A percentile compares a stretch with the other conserved stretches of the same genome.
These are phyloP conservation scores for Heliconius cydno DNA, from an alignment of 2,888 invertebrate genomes.

Conservation along the genomic window DNA sequence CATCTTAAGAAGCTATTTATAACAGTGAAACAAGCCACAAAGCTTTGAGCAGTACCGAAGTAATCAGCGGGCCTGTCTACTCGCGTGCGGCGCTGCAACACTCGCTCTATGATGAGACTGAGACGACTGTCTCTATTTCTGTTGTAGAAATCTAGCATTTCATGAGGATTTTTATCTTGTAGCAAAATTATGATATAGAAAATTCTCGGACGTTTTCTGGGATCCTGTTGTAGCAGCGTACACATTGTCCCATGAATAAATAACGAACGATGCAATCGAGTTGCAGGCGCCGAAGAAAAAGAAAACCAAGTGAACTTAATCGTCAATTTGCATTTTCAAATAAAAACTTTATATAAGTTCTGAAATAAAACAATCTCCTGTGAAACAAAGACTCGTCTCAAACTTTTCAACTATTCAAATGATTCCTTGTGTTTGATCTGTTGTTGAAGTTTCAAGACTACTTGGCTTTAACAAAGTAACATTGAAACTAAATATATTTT, in stretches of 20 bases:
- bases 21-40: constrained; percentile 8
- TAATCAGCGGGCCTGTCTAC: constrained; percentile 15
- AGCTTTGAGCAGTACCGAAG: constrained; percentile 23
- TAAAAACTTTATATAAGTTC: background rate
- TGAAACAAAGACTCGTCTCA: constrained; percentile 13
- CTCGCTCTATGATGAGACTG: background rate
- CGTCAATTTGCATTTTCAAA: constrained; percentile 16
- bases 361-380: constrained; percentile 10
- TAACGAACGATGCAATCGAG: background rate
- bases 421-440: constrained; percentile 14
- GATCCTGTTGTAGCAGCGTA: background rate
- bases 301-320: background rate
- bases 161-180: background rate
- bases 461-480: background rate
- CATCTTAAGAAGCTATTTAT: constrained; percentile 21
- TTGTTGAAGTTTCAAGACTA: background rate
- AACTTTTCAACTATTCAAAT: constrained; percentile 12
- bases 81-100: background rate
- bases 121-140: background rate
- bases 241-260: background rate
- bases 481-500: constrained; percentile 8
- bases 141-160: background rate
- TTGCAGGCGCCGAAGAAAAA: background rate
- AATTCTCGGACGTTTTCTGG: background rate
- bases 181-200: background rate